phyloP scores from a whole-genome alignment of 2,888 invertebrate species.

The Heteromyza rotundicornis region DNA sequence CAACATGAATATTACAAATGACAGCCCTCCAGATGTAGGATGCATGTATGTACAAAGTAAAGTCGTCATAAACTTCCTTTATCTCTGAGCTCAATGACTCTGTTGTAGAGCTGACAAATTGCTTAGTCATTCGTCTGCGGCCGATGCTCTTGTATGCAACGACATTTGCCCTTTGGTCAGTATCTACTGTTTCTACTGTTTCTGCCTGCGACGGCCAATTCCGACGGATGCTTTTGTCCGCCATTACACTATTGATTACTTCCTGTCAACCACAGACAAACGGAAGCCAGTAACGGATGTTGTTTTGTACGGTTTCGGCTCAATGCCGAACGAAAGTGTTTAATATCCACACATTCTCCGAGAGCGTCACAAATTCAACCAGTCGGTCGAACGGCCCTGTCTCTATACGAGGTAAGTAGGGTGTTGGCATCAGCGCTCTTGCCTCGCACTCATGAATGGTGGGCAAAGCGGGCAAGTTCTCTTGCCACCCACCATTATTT shows the following conservation, averaged over 20 bases:
- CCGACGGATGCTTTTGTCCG: constrained; percentile 20
- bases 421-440: no score
- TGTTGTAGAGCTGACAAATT: no score
- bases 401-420: no score
- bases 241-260: constrained; percentile 38
- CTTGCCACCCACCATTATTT: not conserved
- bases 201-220: constrained; percentile 9
- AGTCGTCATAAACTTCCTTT: no score
- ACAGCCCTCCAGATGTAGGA: no score
- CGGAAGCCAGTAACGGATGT: constrained; percentile 43
- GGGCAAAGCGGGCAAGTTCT: not conserved
- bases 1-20: no score
- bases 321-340: constrained; percentile 16
- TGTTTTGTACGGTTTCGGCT: constrained; percentile 28
- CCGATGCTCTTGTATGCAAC: not conserved
- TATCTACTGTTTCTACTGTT: not conserved
- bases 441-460: not conserved
- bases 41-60: no score
- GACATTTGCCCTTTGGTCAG: not conserved
- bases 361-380: no score
- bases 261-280: constrained; percentile 49
- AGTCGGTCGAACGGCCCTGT: no score
- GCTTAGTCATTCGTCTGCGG: no score
- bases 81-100: no score
- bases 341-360: constrained; percentile 14